A percentile compares a stretch with the other conserved stretches of the same genome.
phyloP scores from a whole-genome alignment of 2,888 invertebrate species.

The Luperina nickerlii region DNA sequence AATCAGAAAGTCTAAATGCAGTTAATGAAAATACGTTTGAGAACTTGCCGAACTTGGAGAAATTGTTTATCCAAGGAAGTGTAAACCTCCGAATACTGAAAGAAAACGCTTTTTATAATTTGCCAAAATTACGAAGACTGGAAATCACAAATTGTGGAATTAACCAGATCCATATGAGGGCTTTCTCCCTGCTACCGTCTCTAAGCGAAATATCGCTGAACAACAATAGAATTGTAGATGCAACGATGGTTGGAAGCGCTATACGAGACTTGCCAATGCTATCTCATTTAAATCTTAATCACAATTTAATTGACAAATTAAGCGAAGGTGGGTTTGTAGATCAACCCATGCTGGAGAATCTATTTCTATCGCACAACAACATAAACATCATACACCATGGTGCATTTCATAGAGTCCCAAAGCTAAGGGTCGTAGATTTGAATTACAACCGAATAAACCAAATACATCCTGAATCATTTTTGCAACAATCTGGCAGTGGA shows the following conservation, averaged over 20 bases:
- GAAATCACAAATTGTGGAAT: conserved; percentile 95
- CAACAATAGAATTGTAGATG: conserved; percentile 94
- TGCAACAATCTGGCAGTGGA: conserved; percentile 93
- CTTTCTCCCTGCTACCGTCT: conserved; percentile 93
- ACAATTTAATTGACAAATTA: conserved; percentile 93
- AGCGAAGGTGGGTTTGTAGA: conserved; percentile 95
- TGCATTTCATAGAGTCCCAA: conserved; percentile 94
- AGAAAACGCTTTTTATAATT: conserved; percentile 93
- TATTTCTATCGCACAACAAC: conserved; percentile 93
- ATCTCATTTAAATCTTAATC: conserved; percentile 92
- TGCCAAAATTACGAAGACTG: conserved; percentile 92
- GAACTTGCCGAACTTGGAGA: conserved; percentile 93
- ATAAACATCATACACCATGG: conserved; percentile 94
- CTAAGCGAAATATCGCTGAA: conserved; percentile 93
- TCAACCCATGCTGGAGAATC: conserved; percentile 92
- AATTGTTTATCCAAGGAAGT: conserved; percentile 93
- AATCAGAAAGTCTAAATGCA: conserved; percentile 92
- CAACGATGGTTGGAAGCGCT: conserved; percentile 95
- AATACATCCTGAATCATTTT: conserved; percentile 95
- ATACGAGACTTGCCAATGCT: conserved; percentile 94
- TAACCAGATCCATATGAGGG: conserved; percentile 94
- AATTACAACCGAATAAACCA: conserved; percentile 94
- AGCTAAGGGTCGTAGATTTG: conserved; percentile 93
- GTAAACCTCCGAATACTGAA: conserved; percentile 92
- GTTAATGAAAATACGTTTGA: conserved; percentile 93